Evolutionary conservation across 2,797 vertebrate species (phyloP).

Genomic region (Sardinella longiceps): DNA sequence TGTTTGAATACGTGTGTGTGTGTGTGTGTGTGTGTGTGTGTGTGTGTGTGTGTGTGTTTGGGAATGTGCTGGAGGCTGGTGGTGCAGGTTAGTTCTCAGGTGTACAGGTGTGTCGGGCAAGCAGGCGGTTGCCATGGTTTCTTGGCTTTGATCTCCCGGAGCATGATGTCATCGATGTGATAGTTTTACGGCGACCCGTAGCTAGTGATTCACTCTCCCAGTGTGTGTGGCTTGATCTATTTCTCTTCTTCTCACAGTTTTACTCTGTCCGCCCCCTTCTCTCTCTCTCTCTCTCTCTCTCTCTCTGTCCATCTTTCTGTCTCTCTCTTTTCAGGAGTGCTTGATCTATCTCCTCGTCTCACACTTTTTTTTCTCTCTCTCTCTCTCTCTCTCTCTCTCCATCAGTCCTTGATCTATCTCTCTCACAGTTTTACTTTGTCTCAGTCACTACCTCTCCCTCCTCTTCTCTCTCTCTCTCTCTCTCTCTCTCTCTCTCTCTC

Average conservation of each 20-base stretch:
- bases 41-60: neutral
- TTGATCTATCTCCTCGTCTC: neutral
- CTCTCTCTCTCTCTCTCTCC: neutral
- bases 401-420: neutral
- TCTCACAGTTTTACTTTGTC: too few species aligned
- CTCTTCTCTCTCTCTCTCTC: neutral
- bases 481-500: neutral
- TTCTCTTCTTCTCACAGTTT: neutral
- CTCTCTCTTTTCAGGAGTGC: neutral
- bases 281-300: neutral
- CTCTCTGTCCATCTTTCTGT: neutral
- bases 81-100: neutral
- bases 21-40: neutral
- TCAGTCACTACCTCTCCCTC: neutral
- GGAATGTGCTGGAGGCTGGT: neutral
- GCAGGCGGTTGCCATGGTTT: neutral
- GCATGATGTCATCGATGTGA: neutral
- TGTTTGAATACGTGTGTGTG: neutral
- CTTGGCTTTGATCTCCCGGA: neutral
- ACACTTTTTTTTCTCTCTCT: too few species aligned
- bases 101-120: neutral
- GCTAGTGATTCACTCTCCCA: neutral
- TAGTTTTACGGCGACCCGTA: neutral
- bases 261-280: neutral
- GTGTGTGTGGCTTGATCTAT: neutral